Evolutionary conservation across 2,113 vertebrate genomes (phyloP).

Genomic region (Rallus limicola): DNA sequence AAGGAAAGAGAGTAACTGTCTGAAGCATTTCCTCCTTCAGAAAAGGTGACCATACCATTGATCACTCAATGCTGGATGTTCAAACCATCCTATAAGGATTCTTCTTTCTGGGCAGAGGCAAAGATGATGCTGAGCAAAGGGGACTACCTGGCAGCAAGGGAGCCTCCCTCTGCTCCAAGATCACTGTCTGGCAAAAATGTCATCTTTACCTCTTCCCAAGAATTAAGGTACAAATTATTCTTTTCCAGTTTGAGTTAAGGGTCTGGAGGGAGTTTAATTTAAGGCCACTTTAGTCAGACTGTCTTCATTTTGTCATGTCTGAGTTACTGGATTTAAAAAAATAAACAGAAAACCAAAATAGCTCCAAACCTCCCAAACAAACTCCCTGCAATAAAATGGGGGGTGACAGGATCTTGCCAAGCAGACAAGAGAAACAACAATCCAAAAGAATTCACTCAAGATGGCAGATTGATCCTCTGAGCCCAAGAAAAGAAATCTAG

Average conservation of each 20-base stretch:
- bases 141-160: rapidly evolving
- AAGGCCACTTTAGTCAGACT: background rate
- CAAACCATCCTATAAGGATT: background rate
- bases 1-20: background rate
- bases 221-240: background rate
- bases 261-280: background rate
- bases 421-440: background rate
- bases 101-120: background rate
- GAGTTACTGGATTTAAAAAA: background rate
- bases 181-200: background rate
- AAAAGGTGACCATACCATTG: background rate
- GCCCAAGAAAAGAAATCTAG: background rate
- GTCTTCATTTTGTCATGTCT: background rate
- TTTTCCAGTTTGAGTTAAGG: background rate
- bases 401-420: background rate
- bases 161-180: background rate
- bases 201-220: background rate
- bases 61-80: background rate
- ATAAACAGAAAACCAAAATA: background rate
- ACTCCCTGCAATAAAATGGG: background rate
- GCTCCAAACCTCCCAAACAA: background rate
- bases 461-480: background rate
- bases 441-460: background rate
- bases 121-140: background rate
- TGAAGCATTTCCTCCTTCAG: background rate